Evolutionary conservation across 2,888 invertebrate genomes (phyloP).

Genomic region (Tolmerus cingulatus): DNA sequence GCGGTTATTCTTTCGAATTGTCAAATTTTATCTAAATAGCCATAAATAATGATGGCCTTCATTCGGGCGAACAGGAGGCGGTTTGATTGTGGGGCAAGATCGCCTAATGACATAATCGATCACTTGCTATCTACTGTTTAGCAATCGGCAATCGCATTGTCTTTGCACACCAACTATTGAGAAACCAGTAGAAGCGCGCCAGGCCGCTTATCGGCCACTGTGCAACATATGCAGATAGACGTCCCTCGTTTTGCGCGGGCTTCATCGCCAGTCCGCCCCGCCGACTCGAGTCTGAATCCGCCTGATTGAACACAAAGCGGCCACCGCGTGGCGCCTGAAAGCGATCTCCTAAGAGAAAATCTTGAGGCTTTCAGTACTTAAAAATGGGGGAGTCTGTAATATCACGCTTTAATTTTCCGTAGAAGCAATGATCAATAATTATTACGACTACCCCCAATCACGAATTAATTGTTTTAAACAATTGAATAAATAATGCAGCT

Average conservation of each 20-base stretch:
- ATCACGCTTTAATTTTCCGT: background rate
- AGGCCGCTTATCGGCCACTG: background rate
- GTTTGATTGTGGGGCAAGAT: background rate
- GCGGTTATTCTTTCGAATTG: constrained; percentile 3
- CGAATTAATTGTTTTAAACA: no score
- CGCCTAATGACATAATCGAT: constrained; percentile 28
- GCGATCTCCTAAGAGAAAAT: background rate
- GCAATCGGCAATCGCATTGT: background rate
- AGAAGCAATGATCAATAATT: background rate
- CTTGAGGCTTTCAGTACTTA: background rate
- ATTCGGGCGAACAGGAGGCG: background rate
- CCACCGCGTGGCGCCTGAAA: background rate
- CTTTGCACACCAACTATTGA: background rate
- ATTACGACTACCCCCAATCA: no score
- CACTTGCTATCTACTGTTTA: constrained; percentile 12
- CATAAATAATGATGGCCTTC: constrained; percentile 37
- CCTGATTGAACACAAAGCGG: background rate
- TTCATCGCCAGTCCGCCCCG: background rate
- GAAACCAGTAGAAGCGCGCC: background rate
- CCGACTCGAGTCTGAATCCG: background rate
- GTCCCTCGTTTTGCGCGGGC: background rate
- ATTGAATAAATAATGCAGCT: no score
- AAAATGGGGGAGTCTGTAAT: background rate
- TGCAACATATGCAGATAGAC: background rate
- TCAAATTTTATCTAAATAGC: constrained; percentile 16